Conservation (phyloP, 1,140 invertebrate genomes). For the Platyura marginata region DNA sequence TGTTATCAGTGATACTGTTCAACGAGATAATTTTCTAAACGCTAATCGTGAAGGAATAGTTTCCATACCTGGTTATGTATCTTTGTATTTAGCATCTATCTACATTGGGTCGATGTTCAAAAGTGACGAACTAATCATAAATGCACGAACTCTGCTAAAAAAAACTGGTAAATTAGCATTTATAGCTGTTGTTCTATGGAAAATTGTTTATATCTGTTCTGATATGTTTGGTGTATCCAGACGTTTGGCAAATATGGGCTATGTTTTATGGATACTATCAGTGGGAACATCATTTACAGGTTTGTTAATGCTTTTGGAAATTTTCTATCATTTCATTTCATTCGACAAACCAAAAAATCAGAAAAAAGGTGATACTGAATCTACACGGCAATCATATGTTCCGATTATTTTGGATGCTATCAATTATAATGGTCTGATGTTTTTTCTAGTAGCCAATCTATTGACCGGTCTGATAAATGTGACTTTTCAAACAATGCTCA, state of each 20-base stretch:
- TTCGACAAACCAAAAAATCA: conserved; percentile 5
- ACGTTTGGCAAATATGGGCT: conserved; percentile 56
- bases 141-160: conserved; percentile 13
- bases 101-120: conserved; percentile 42
- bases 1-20: conserved; percentile 38
- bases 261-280: conserved; percentile 51
- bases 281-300: conserved; percentile 30
- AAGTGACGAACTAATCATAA: conserved; percentile 18
- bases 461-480: conserved; percentile 64
- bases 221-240: conserved; percentile 36
- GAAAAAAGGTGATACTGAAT: conserved; percentile 3
- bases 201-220: conserved; percentile 26
- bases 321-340: conserved; percentile 22
- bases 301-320: conserved; percentile 33
- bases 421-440: conserved; percentile 55
- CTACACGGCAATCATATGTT: conserved; percentile 10
- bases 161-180: conserved; percentile 21
- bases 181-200: conserved; percentile 26
- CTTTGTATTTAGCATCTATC: conserved; percentile 58
- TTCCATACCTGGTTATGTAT: conserved; percentile 66
- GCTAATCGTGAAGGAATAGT: conserved; percentile 83
- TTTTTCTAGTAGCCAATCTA: conserved; percentile 62
- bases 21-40: conserved; percentile 40
- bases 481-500: conserved; percentile 36
- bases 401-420: conserved; percentile 42